A percentile compares a stretch with the other conserved stretches of the same genome.
Evolutionary conservation across 2,797 vertebrate species (phyloP).

Genomic region (Ceryle rudis): DNA sequence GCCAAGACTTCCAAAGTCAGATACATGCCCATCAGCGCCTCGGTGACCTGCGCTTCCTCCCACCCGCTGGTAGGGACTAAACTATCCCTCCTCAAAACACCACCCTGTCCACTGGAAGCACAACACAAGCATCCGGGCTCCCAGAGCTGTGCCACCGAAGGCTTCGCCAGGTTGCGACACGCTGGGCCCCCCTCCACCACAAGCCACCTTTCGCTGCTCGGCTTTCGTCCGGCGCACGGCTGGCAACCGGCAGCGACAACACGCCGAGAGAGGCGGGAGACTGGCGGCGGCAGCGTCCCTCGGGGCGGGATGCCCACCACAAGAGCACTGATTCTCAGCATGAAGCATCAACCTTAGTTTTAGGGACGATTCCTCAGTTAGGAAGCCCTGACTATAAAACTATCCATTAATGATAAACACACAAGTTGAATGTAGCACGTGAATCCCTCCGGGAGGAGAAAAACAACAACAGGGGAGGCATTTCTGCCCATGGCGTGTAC

Average conservation of each 20-base stretch:
- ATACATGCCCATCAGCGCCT: not conserved
- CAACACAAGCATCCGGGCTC: not conserved
- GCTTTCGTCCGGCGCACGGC: not conserved
- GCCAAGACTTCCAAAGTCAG: not conserved
- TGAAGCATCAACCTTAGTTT: fast-evolving
- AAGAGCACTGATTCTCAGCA: not conserved
- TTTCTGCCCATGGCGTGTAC: fast-evolving
- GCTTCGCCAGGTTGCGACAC: fast-evolving
- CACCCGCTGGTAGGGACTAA: not conserved
- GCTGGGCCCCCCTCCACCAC: not conserved
- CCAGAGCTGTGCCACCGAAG: fast-evolving
- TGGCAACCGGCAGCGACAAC: not conserved
- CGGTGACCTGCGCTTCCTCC: fast-evolving
- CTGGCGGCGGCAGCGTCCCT: not conserved
- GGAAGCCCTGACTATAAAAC: not conserved
- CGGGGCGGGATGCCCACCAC: not conserved
- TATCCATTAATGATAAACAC: not conserved
- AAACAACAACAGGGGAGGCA: not conserved
- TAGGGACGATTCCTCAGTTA: not conserved
- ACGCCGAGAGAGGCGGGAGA: not conserved
- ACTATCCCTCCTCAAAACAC: not conserved
- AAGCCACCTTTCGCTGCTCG: not conserved
- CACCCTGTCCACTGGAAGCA: fast-evolving
- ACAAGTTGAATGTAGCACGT: fast-evolving
- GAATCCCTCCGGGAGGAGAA: not conserved